Percentiles rank a stretch among this genome's conserved stretches.
Conservation (phyloP, 2,113 vertebrate species). For the Chlamydotis undulata region DNA sequence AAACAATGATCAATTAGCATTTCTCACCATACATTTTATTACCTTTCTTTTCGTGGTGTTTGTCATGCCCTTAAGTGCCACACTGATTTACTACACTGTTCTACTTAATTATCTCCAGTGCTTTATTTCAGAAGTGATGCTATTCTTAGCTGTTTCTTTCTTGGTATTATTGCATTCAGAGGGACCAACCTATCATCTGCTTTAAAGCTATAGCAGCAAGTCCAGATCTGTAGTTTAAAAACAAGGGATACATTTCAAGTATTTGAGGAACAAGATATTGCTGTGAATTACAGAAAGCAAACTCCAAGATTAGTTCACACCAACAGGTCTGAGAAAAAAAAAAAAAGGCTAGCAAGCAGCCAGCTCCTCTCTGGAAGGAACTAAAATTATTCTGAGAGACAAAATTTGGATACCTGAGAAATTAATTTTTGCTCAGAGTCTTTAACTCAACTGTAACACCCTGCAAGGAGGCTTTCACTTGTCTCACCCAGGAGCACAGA, state of each 20-base stretch:
- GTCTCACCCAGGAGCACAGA: neutral
- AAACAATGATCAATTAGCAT: conserved; percentile 10
- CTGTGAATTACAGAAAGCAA: neutral
- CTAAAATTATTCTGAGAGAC: neutral
- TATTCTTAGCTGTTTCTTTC: neutral
- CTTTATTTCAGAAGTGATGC: neutral
- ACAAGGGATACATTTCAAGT: neutral
- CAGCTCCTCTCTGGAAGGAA: neutral
- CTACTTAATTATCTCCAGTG: conserved; percentile 13
- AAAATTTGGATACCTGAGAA: neutral
- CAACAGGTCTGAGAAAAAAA: neutral
- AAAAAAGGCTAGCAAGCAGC: neutral
- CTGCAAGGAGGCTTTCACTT: neutral
- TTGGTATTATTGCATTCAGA: neutral
- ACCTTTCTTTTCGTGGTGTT: neutral
- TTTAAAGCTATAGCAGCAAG: neutral
- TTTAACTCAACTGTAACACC: neutral
- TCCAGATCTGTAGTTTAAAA: neutral
- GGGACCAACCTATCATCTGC: neutral
- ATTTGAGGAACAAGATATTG: neutral
- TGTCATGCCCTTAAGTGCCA: conserved; percentile 2
- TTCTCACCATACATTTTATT: conserved; percentile 4
- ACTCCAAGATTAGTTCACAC: neutral
- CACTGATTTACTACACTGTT: conserved; percentile 29
- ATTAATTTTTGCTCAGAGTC: neutral